Evolutionary conservation across 2,113 vertebrate species (phyloP).

Genomic region (Setophaga kirtlandii): DNA sequence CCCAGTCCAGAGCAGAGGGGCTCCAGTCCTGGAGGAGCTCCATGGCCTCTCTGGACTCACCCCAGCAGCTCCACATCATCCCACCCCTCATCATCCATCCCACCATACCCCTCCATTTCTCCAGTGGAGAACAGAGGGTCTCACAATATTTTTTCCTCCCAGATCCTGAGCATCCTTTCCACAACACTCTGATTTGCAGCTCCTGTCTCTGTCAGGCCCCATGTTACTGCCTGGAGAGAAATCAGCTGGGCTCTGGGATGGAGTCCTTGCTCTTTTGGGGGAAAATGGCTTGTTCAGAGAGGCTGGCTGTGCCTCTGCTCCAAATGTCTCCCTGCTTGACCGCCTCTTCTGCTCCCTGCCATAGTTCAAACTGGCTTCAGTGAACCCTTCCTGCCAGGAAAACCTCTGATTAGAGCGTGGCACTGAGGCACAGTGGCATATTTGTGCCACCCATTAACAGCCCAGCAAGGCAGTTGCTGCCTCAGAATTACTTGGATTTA

Average conservation of each 20-base stretch:
- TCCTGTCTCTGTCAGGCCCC: background rate
- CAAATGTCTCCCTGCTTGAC: background rate
- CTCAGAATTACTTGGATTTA: constrained; percentile 23
- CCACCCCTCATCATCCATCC: background rate
- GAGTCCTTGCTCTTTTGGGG: background rate
- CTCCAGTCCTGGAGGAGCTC: background rate
- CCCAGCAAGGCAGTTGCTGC: background rate
- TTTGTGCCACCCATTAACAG: constrained; percentile 16
- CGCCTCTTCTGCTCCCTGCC: background rate
- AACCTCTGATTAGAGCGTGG: background rate
- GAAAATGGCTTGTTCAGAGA: background rate
- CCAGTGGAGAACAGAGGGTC: background rate
- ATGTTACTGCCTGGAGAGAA: background rate
- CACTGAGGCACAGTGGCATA: background rate
- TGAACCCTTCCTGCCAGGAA: background rate
- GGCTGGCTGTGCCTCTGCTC: background rate
- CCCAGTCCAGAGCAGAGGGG: background rate
- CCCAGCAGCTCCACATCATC: accelerated
- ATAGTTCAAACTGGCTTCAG: background rate
- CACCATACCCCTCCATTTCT: background rate
- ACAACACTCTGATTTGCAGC: background rate
- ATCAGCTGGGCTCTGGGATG: background rate
- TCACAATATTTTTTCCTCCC: background rate
- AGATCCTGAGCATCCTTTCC: background rate
- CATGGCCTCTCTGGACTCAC: accelerated